Conservation (phyloP, 64 coral and sea anemone species). For the Montipora capricornis region DNA sequence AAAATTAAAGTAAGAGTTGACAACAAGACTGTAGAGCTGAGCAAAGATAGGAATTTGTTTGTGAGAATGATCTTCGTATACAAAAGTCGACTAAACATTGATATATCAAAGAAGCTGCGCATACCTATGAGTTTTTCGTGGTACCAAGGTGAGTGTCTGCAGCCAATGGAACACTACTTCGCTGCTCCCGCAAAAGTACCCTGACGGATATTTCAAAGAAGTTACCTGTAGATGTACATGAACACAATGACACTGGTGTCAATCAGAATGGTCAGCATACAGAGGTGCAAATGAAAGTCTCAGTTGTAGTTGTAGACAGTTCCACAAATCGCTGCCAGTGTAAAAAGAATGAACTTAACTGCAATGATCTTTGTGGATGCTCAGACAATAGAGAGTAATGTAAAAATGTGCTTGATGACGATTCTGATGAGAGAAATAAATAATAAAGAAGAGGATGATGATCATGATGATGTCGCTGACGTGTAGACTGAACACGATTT, state of each 20-base stretch:
- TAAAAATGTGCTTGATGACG: no score
- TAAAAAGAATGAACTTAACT: no score
- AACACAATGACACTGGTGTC: not conserved
- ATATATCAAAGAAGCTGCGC: slow-evolving; percentile 10
- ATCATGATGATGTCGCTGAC: no score
- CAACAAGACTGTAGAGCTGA: not conserved
- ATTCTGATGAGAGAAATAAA: no score
- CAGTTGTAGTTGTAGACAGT: not conserved
- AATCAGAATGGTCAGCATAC: slow-evolving; percentile 4
- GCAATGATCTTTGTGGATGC: no score
- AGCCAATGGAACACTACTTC: not conserved
- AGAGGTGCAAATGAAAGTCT: slow-evolving; percentile 11
- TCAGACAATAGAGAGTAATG: no score
- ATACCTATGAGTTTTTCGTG: slow-evolving; percentile 28
- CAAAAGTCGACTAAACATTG: not conserved
- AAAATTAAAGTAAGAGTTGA: not conserved
- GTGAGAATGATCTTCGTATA: slow-evolving; percentile 3
- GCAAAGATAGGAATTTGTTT: slow-evolving; percentile 8
- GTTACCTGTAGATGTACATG: not conserved
- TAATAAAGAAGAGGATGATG: no score
- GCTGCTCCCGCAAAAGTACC: slow-evolving; percentile 31
- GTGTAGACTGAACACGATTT: no score
- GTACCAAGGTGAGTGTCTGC: slow-evolving; percentile 30
- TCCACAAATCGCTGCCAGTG: no score
- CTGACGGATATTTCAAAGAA: not conserved